Percentiles rank a stretch among this genome's conserved stretches.
Conservation (phyloP, 2,113 vertebrate genomes). For the Cyrtonyx montezumae region DNA sequence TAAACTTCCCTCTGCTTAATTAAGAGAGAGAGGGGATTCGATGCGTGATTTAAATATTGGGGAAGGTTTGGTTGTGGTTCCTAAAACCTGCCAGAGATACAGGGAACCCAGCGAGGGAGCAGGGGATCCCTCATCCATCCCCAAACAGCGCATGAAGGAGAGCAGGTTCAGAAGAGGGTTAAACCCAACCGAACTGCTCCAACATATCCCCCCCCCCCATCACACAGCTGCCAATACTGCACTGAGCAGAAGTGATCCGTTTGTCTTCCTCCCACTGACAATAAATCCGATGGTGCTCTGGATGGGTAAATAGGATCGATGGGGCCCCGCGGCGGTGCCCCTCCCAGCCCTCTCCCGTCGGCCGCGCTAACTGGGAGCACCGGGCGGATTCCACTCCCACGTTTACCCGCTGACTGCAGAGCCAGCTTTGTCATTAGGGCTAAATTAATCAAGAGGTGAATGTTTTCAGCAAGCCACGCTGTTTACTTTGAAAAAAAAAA, state of each 20-base stretch:
- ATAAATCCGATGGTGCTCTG: constrained; percentile 87
- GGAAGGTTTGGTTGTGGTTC: constrained; percentile 49
- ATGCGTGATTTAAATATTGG: constrained; percentile 46
- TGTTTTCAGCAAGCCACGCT: constrained; percentile 20
- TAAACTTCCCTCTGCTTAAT: constrained; percentile 78
- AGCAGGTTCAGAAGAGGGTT: background rate
- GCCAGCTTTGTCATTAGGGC: constrained; percentile 64
- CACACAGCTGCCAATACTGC: constrained; percentile 79
- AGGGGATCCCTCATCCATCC: background rate
- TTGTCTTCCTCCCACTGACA: constrained; percentile 75
- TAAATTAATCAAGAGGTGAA: constrained; percentile 66
- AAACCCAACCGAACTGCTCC: background rate
- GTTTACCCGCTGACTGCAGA: constrained; percentile 53
- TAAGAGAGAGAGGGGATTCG: constrained; percentile 78
- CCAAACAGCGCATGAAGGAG: background rate
- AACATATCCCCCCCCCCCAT: constrained; percentile 78
- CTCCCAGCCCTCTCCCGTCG: constrained; percentile 27
- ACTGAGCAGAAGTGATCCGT: constrained; percentile 74
- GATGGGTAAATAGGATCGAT: constrained; percentile 84
- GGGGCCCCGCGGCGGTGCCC: background rate
- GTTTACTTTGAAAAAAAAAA: background rate
- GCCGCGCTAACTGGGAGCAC: constrained; percentile 27
- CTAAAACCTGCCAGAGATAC: constrained; percentile 25
- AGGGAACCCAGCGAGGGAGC: background rate
- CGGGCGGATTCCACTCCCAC: background rate